Evolutionary conservation across 2,888 invertebrate species (phyloP).

Genomic region (Harpalus rufipes): DNA sequence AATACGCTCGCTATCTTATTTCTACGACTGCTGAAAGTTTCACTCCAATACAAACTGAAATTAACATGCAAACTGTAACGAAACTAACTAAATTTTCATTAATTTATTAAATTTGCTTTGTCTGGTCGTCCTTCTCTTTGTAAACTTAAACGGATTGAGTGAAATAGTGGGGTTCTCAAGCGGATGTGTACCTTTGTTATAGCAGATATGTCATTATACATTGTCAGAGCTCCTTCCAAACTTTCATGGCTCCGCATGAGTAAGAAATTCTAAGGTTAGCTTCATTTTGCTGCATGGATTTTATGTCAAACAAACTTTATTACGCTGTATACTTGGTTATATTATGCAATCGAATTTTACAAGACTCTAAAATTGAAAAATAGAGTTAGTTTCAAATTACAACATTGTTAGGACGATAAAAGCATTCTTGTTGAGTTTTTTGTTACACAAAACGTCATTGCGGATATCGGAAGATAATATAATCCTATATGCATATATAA

Average conservation of each 20-base stretch:
- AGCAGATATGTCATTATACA: slow-evolving; percentile 42
- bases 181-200: slow-evolving; percentile 14
- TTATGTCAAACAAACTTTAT: slow-evolving; percentile 40
- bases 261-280: slow-evolving; percentile 24
- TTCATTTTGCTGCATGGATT: slow-evolving; percentile 20
- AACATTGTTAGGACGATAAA: neutral
- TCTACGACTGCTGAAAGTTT: slow-evolving; percentile 21
- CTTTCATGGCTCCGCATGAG: slow-evolving; percentile 16
- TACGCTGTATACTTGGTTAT: slow-evolving; percentile 37
- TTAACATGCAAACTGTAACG: slow-evolving; percentile 39
- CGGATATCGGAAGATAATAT: too few relatives aligned
- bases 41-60: slow-evolving; percentile 45
- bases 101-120: slow-evolving; percentile 54
- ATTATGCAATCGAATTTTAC: slow-evolving; percentile 17
- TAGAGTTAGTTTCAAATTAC: slow-evolving; percentile 6
- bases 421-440: neutral
- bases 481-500: too few relatives aligned
- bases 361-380: slow-evolving; percentile 11
- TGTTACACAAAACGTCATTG: neutral
- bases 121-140: slow-evolving; percentile 26
- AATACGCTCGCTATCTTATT: slow-evolving; percentile 28
- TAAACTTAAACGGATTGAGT: slow-evolving; percentile 29
- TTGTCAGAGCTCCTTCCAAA: neutral
- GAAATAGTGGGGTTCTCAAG: slow-evolving; percentile 26
- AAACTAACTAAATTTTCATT: slow-evolving; percentile 54